These are phyloP conservation scores for Avahi laniger DNA, from an alignment of 2,797 vertebrate species.

Conservation along the genomic window DNA sequence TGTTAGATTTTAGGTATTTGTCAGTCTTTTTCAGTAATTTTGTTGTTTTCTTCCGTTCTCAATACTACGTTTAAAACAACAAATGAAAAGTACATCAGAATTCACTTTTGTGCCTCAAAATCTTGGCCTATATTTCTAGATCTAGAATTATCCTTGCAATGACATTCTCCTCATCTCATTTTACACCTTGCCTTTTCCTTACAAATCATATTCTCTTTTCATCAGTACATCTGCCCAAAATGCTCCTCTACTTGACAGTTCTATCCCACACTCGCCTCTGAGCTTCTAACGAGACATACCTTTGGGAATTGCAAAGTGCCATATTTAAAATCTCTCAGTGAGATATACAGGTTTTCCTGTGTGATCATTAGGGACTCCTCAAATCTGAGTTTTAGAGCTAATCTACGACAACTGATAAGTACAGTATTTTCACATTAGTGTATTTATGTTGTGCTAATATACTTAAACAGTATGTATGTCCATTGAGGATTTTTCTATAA, in stretches of 20 bases:
- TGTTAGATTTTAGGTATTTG: not conserved
- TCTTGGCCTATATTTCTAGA: constrained; percentile 55
- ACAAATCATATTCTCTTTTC: constrained; percentile 73
- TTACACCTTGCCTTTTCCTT: constrained; percentile 77
- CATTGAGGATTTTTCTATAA: constrained; percentile 67
- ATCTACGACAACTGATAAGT: constrained; percentile 78
- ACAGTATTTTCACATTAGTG: constrained; percentile 77
- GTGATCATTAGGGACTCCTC: constrained; percentile 79
- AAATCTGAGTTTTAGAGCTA: constrained; percentile 77
- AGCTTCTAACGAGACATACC: constrained; percentile 76
- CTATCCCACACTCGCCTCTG: constrained; percentile 75
- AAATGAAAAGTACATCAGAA: constrained; percentile 58
- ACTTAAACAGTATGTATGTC: constrained; percentile 74
- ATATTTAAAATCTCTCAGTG: constrained; percentile 78
- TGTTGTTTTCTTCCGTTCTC: not conserved
- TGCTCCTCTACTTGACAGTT: constrained; percentile 71
- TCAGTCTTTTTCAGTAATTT: not conserved
- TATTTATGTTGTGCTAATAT: constrained; percentile 79
- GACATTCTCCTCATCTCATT: constrained; percentile 70
- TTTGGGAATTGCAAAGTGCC: constrained; percentile 79
- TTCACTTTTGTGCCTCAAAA: constrained; percentile 57
- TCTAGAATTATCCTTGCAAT: constrained; percentile 59
- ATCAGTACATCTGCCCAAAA: constrained; percentile 79
- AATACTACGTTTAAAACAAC: constrained; percentile 26
- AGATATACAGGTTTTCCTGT: constrained; percentile 73